Conservation (phyloP, 1,140 invertebrate species). For the Holotrichia oblita region DNA sequence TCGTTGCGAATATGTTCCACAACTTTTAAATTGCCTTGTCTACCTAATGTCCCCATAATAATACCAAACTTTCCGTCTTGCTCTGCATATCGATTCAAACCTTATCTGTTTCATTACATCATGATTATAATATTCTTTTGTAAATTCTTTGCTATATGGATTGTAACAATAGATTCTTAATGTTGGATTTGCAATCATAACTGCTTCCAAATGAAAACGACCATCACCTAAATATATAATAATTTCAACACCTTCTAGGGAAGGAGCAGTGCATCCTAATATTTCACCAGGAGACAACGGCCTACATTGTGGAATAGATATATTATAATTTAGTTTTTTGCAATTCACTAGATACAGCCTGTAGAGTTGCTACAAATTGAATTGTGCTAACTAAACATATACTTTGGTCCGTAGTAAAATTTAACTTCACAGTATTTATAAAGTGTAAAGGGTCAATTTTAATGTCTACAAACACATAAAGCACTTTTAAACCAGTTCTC, state of each 20-base stretch:
- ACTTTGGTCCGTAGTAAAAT: slow-evolving; percentile 74
- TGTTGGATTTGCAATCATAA: slow-evolving; percentile 97
- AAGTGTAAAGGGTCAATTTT: slow-evolving; percentile 94
- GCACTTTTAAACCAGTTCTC: slow-evolving; percentile 87
- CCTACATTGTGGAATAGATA: slow-evolving; percentile 90
- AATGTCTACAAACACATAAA: slow-evolving; percentile 97
- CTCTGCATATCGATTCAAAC: slow-evolving; percentile 75
- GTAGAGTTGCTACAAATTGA: slow-evolving; percentile 95
- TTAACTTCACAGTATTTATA: slow-evolving; percentile 86
- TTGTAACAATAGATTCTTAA: slow-evolving; percentile 93
- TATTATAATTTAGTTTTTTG: slow-evolving; percentile 76
- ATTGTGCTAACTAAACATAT: slow-evolving; percentile 94
- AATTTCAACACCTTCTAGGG: slow-evolving; percentile 77
- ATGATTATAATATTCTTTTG: slow-evolving; percentile 92
- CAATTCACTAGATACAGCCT: slow-evolving; percentile 78
- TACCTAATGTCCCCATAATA: slow-evolving; percentile 94
- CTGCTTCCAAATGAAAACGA: slow-evolving; percentile 96
- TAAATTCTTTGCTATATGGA: slow-evolving; percentile 96
- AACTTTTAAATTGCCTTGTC: slow-evolving; percentile 90
- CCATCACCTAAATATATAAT: slow-evolving; percentile 97
- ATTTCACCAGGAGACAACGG: slow-evolving; percentile 96
- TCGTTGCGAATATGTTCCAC: slow-evolving; percentile 75
- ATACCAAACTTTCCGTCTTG: slow-evolving; percentile 84
- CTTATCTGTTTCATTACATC: slow-evolving; percentile 81
- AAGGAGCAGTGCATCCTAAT: slow-evolving; percentile 95